Conservation (phyloP, 92 coral and sea anemone genomes). For the Isaurus tuberculatus region DNA sequence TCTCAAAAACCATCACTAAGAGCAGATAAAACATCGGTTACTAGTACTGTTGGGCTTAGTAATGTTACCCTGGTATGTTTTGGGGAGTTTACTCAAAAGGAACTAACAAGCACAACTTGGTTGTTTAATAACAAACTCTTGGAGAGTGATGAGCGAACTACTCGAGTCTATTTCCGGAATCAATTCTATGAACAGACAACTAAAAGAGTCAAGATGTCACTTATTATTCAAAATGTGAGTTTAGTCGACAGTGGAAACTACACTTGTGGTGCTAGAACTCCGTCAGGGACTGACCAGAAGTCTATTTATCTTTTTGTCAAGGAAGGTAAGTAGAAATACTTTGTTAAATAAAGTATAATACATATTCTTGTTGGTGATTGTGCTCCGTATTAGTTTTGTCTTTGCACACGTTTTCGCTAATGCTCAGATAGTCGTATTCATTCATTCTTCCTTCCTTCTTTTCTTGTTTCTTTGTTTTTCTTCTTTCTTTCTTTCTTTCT, state of each 20-base stretch:
- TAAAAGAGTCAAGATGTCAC: neutral
- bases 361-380: neutral
- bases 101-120: neutral
- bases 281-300: neutral
- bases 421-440: no score
- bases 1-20: neutral
- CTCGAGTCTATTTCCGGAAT: constrained; percentile 12
- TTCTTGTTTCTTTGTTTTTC: neutral
- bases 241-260: constrained; percentile 32
- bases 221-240: constrained; percentile 9
- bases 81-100: neutral
- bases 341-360: no score
- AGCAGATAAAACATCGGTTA: neutral
- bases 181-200: neutral
- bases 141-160: neutral
- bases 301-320: constrained; percentile 18
- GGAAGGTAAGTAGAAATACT: neutral
- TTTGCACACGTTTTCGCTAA: no score
- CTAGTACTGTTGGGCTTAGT: constrained; percentile 5
- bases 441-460: no score
- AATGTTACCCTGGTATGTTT: constrained; percentile 10
- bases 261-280: constrained; percentile 7
- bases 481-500: neutral
- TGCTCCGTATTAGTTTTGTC: neutral
- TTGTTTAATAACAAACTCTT: neutral